Conservation (phyloP, 2,888 invertebrate species). For the Trissolcus japonicus region DNA sequence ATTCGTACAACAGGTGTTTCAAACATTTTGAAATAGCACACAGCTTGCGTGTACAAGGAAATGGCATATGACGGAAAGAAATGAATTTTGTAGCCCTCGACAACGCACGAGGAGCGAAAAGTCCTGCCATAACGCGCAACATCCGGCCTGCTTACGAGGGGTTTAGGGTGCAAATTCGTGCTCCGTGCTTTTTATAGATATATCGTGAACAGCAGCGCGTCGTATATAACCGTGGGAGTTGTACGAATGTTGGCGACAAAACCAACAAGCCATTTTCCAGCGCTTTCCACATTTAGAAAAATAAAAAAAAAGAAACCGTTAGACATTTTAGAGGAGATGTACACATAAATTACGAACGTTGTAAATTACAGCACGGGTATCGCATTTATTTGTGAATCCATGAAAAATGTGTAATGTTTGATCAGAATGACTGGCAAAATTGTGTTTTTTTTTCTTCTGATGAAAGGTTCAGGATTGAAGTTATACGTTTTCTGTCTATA, state of each 20-base stretch:
- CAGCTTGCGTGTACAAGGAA: conserved; percentile 54
- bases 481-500: too few relatives aligned
- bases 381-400: too few relatives aligned
- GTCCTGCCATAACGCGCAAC: conserved; percentile 54
- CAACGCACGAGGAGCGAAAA: conserved; percentile 37
- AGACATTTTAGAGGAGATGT: background rate
- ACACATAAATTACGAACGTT: background rate
- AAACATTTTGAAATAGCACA: conserved; percentile 45
- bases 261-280: conserved; percentile 50
- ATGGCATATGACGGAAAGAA: conserved; percentile 47
- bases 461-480: too few relatives aligned
- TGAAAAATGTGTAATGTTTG: too few relatives aligned
- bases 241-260: conserved; percentile 49
- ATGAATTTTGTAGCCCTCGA: conserved; percentile 51
- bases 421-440: too few relatives aligned
- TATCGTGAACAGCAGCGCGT: conserved; percentile 37
- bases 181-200: conserved; percentile 58
- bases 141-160: conserved; percentile 57
- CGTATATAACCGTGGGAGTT: conserved; percentile 52
- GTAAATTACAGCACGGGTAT: too few relatives aligned
- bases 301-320: conserved; percentile 25
- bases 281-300: conserved; percentile 34
- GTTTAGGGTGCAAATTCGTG: conserved; percentile 58
- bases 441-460: too few relatives aligned
- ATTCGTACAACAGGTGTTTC: conserved; percentile 56